Base-by-base conservation (phyloP, 2,888 invertebrate species). In the Sceliomorpha sp. region DNA sequence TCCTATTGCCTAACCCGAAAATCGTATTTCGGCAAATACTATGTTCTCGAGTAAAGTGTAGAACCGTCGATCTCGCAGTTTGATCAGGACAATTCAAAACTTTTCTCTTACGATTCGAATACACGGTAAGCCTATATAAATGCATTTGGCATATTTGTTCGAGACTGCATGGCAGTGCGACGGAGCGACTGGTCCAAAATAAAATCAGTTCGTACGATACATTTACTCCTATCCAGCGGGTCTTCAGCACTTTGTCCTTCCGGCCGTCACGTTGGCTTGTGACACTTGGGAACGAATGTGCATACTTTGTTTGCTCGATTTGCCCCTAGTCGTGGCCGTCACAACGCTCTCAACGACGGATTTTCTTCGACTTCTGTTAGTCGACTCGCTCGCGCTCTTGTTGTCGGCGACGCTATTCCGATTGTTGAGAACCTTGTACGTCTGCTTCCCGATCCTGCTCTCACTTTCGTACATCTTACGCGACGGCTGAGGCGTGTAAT, bases 61-160 rank as follows among this genome's bases (percentile, higher is more conserved):
- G 26, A 39, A 20, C 8, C 10, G 7, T 10, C 15, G 15, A 7
- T 8, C 17, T 9, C 39, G 9, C 17, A 17, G n/a, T 36, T 17
- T 13, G 36, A 10, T 7, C 13, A 14, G 2, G 10, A 8, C 36
- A 14, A 36, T 36, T 14, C 36, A 10, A 36, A 13, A 36, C 36
- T 36, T 8, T 36, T 15, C 36, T 36, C 36, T 13, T 9, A 27
- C 12, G 29, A 13, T 20, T 32, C 51, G 58, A 67, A 76, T 81
- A 81, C 69, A 77, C 81, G 76, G 79, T 82, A 79, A 77, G 60
- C 74, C 36, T 78, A 82, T 63, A 76, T 78, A 83, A 84, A 82
- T 82, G 81, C 81, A 84, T 81, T 84, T 83, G 83, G 81, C 83
- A 79, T 83, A 81, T 81, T 69, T 80, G 9, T n/a, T 10, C 9